Conservation (phyloP, 2,113 vertebrate genomes). For the Felis chaus region DNA sequence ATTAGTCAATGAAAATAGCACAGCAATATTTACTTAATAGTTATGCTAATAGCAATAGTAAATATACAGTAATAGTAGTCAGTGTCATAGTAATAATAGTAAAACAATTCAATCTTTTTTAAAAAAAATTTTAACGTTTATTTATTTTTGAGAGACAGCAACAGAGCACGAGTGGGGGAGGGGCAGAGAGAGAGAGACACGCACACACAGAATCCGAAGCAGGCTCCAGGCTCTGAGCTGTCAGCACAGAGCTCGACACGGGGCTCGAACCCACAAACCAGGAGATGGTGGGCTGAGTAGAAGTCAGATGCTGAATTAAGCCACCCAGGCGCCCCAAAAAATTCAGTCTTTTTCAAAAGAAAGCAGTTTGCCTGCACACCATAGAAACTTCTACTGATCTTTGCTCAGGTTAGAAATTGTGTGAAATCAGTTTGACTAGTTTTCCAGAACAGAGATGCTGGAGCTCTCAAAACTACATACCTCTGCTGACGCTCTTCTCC, state of each 20-base stretch:
- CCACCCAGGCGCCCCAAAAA: neutral
- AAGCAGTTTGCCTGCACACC: neutral
- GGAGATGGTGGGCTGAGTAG: too few relatives aligned
- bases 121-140: neutral
- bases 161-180: too few relatives aligned
- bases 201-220: too few relatives aligned
- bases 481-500: neutral
- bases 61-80: neutral
- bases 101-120: neutral
- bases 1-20: neutral
- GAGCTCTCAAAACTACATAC: neutral
- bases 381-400: neutral
- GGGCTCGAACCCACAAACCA: too few relatives aligned
- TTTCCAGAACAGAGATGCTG: neutral
- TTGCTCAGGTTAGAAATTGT: neutral
- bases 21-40: neutral
- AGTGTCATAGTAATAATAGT: neutral
- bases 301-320: too few relatives aligned
- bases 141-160: too few relatives aligned
- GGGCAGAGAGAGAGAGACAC: too few relatives aligned
- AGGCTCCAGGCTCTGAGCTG: too few relatives aligned
- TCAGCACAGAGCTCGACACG: too few relatives aligned
- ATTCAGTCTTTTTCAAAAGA: neutral
- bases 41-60: neutral
- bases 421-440: neutral